phyloP scores from a whole-genome alignment of 1,140 invertebrate genomes.

The Brachionus paranguensis region DNA sequence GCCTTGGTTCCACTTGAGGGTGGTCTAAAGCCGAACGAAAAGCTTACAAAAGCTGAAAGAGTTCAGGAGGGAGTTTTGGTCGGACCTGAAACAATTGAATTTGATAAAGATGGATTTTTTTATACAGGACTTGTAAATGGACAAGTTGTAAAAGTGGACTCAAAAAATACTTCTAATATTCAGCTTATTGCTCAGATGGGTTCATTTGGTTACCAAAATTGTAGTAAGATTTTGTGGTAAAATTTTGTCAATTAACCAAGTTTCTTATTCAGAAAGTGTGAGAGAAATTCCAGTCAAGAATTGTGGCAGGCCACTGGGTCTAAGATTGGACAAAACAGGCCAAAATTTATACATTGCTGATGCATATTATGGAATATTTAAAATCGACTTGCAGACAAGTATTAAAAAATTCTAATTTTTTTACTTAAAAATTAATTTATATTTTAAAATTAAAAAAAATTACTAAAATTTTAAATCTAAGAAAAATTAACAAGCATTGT shows the following conservation, averaged over 20 bases:
- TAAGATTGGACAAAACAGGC: not conserved
- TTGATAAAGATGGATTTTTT: conserved; percentile 5
- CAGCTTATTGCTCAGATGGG: not conserved
- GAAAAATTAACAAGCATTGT: not conserved
- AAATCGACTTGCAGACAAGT: not conserved
- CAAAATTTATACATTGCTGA: not conserved
- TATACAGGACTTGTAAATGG: conserved; percentile 25
- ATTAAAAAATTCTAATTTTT: not conserved
- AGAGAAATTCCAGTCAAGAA: not conserved
- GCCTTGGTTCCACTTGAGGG: not conserved
- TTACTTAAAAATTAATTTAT: too few relatives aligned
- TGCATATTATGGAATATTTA: conserved; percentile 20
- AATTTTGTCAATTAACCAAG: not conserved
- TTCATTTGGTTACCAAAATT: not conserved
- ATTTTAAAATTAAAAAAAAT: not conserved
- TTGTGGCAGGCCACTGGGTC: conserved; percentile 27
- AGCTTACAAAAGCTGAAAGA: not conserved
- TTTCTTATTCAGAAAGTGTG: not conserved
- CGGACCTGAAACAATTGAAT: conserved; percentile 21
- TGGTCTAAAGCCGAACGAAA: not conserved
- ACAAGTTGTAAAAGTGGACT: conserved; percentile 11
- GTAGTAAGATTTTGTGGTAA: not conserved
- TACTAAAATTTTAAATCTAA: not conserved
- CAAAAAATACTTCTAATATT: not conserved
- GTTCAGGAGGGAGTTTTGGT: not conserved